Evolutionary conservation across 2,113 vertebrate genomes (phyloP).

Genomic region (Sclerurus mexicanus): DNA sequence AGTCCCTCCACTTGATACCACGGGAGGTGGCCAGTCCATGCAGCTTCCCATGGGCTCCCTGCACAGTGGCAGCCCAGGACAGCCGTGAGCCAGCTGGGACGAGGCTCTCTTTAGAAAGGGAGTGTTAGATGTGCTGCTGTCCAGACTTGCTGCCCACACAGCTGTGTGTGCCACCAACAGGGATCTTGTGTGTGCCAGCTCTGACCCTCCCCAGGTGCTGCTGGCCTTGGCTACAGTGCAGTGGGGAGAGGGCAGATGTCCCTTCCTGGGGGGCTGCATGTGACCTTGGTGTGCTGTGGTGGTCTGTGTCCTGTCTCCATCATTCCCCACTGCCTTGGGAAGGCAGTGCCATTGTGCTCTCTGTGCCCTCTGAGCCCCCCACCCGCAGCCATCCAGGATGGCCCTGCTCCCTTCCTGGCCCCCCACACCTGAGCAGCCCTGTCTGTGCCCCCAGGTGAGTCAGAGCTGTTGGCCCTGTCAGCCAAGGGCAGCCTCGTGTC

Average conservation of each 20-base stretch:
- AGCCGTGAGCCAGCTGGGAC: not conserved
- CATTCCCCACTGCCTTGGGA: not conserved
- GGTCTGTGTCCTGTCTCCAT: not conserved
- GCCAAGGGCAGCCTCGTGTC: slow-evolving; percentile 82
- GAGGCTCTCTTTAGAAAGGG: not conserved
- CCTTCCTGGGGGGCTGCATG: not conserved
- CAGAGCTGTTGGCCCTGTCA: slow-evolving; percentile 81
- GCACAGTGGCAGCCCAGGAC: not conserved
- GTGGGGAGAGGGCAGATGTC: not conserved
- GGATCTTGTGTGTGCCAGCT: not conserved
- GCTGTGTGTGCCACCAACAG: not conserved
- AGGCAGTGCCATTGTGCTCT: not conserved
- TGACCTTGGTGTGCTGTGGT: rapidly evolving
- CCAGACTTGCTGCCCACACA: not conserved
- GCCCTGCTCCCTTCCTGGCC: not conserved
- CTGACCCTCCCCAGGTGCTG: not conserved
- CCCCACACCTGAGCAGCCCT: not conserved
- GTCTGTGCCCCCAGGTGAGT: slow-evolving; percentile 59
- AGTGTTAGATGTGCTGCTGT: rapidly evolving
- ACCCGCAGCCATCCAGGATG: not conserved
- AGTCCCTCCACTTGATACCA: rapidly evolving
- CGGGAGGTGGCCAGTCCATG: rapidly evolving
- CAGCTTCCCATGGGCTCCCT: not conserved
- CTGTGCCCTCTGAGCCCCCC: too few species aligned
- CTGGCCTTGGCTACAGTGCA: not conserved